Evolutionary conservation across 1,140 invertebrate species (phyloP).

Genomic region (Brachionus koreanus): DNA sequence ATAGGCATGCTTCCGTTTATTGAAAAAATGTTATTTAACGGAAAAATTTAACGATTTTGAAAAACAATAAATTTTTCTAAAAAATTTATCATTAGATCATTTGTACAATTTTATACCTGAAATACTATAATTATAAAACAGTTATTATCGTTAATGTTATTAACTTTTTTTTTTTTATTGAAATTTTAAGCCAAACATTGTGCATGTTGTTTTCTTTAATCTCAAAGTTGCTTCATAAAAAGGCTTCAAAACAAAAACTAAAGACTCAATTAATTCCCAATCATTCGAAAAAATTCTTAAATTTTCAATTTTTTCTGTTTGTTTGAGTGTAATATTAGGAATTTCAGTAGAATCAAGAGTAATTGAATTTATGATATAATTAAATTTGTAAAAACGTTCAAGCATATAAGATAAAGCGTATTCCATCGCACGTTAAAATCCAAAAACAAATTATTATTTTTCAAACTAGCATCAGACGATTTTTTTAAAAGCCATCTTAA

Average conservation of each 20-base stretch:
- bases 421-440: background rate
- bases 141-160: too few species aligned
- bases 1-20: background rate
- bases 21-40: background rate
- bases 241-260: too few species aligned
- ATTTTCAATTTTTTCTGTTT: too few species aligned
- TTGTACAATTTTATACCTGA: background rate
- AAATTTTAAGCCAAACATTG: too few species aligned
- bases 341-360: background rate
- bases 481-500: background rate
- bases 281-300: too few species aligned
- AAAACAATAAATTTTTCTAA: background rate
- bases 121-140: background rate
- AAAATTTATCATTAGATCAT: background rate
- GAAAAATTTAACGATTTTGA: background rate
- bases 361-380: background rate
- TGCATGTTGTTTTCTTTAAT: too few species aligned
- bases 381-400: background rate
- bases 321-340: background rate
- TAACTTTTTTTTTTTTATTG: too few species aligned
- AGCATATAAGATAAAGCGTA: background rate
- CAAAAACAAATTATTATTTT: background rate
- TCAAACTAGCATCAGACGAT: background rate
- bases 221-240: too few species aligned
- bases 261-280: too few species aligned